Base-by-base conservation (phyloP, 1,140 invertebrate genomes). In the Anoplolepis gracilipes region DNA sequence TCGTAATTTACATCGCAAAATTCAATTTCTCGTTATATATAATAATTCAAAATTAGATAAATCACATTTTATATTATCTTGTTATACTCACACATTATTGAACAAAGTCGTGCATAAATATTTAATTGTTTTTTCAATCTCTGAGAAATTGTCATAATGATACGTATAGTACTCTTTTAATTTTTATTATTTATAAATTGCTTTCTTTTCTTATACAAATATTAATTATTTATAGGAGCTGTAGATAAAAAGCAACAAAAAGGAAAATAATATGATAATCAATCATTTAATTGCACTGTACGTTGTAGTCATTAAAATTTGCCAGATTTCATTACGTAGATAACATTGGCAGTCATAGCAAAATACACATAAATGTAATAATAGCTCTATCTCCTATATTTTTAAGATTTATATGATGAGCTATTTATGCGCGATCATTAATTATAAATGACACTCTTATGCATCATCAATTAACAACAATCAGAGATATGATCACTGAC, bases 91-190 rank as follows among this genome's bases (percentile, higher is more conserved):
- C 16, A 53, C 8, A 19, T 53, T 49, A 72, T 30, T 28, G 22
- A 49, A 72, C 46, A 53, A 72, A 72, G 33, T 72, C 0, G 33
- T 69, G 16, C 10, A 57, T 57, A 77, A 77, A 46, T 77, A 78
- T 78, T 78, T 53, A 13, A 78, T 53, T 28, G 4, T 13, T 10
- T 65, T 13, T 25, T 49, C 42, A 65, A 65, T 65, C 30, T 30
- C 10, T 46, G 30, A 36, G 16, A 65, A 42, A 64, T 30, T 42
- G 8, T 1, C 25, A 10, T 64, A 49, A 25, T 8, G 16, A 78
- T 25, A 46, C 5, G 36, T 30, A 19, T 61, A 8, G 10, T 16
- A 49, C 33, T 64, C 8, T 22, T 0, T 64, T 6, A n/a, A 2
- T 77, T 62, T 77, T 64, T 25, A 13, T 61, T 49, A 36, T 33